Evolutionary conservation across 2,797 vertebrate species (phyloP).

Genomic region (Epinephelus coioides): DNA sequence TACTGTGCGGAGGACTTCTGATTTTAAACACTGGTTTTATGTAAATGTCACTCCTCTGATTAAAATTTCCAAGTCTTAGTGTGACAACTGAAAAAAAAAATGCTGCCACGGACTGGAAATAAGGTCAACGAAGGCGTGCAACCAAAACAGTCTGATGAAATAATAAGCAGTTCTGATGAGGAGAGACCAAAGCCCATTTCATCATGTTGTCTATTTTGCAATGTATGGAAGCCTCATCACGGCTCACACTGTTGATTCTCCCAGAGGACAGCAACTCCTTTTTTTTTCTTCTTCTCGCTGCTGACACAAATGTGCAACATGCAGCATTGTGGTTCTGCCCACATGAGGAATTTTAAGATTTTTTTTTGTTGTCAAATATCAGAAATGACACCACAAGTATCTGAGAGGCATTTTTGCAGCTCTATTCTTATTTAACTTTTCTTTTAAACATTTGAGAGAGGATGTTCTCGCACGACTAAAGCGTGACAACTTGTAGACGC

Average conservation of each 20-base stretch:
- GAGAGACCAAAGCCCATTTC: constrained; percentile 47
- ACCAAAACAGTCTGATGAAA: constrained; percentile 50
- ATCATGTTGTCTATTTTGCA: constrained; percentile 51
- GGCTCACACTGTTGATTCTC: constrained; percentile 23
- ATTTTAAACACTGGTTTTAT: not conserved
- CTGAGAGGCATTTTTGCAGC: constrained; percentile 7
- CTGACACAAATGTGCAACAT: constrained; percentile 48
- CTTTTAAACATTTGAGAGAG: constrained; percentile 15
- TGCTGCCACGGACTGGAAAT: constrained; percentile 22
- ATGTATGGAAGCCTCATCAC: constrained; percentile 29
- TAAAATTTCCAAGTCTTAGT: not conserved
- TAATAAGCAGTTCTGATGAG: constrained; percentile 53
- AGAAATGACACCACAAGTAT: constrained; percentile 31
- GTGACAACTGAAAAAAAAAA: constrained; percentile 31
- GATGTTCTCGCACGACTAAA: not conserved
- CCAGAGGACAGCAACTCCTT: constrained; percentile 20
- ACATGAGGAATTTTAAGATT: constrained; percentile 23
- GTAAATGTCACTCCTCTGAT: constrained; percentile 1
- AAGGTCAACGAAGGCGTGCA: constrained; percentile 34
- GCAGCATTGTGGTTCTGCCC: constrained; percentile 35
- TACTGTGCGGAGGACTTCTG: not conserved
- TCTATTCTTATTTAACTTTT: constrained; percentile 18
- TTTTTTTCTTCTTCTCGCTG: constrained; percentile 11
- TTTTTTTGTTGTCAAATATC: not conserved
- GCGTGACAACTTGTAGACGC: not conserved